Base-by-base conservation (phyloP, 2,888 invertebrate genomes). In the Antheraea assamensis region DNA sequence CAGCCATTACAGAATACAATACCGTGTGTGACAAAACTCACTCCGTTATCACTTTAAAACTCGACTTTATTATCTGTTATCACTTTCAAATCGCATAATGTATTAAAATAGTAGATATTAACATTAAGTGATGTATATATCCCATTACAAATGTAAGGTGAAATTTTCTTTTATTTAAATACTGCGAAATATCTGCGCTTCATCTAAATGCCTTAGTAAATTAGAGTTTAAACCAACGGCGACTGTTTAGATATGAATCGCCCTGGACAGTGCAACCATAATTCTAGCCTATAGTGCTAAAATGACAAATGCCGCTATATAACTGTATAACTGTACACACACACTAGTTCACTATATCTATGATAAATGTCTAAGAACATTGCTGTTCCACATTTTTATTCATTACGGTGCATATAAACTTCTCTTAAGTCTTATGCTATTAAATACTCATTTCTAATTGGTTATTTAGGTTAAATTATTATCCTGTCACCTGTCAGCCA, bases 1-100 rank as follows among this genome's bases (percentile, higher is more conserved):
- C 55, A 72, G 71, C 71, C 70, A 72, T 72, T 74, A 58, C 73
- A 66, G 71, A 66, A 74, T 31, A 73, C 58, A 71, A 72, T 64
- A 76, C 68, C 61, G 10, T 72, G 49, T 66, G 70, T 10, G 15
- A 19, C 21, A 47, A 58, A 68, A 74, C 71, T 74, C 74, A 52
- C 68, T 66, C 8, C 17, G 30, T 21, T 71, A 52, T 70, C 58
- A 70, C 58, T 73, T 42, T 24, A 21, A 42, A 70, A 68, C 68
- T 68, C 68, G 68, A 68, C 10, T 68, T 68, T 35, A 68, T 8
- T 35, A 17, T 66, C 27, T 35, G 21, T 66, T 66, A 31, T 68
- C 35, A 58, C 58, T 58, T 58, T 58, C 10, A 24, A 58, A 58
- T 24, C 8, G 13, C 42, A n/a, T 58, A 24, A 58, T 10, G 0